Percentiles rank a stretch among this genome's conserved stretches.
phyloP scores from a whole-genome alignment of 2,888 invertebrate genomes.

The Oxystoma pomonae region DNA sequence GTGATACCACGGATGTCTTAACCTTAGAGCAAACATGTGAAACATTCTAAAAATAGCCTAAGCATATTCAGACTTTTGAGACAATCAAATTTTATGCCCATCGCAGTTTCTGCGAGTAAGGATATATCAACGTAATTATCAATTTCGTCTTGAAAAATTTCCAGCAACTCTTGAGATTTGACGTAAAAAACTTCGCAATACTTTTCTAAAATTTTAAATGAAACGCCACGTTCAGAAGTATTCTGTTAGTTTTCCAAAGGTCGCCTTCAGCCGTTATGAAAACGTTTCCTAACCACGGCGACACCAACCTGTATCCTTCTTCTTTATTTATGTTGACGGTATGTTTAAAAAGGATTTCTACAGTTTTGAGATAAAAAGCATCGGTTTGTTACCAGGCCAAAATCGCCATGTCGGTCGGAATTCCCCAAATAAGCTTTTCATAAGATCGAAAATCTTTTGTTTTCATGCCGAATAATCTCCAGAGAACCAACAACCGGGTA shows the following conservation, averaged over 20 bases:
- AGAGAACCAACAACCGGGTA: background rate
- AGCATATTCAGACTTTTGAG: slow-evolving; percentile 48
- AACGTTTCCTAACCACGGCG: background rate
- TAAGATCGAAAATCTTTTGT: background rate
- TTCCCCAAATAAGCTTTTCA: background rate
- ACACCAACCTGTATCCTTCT: background rate
- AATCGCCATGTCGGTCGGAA: background rate
- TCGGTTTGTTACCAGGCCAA: background rate
- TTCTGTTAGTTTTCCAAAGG: slow-evolving; percentile 3
- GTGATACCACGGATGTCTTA: too few species aligned
- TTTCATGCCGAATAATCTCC: background rate
- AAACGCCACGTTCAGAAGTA: slow-evolving; percentile 28
- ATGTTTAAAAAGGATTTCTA: background rate
- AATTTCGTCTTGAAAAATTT: slow-evolving; percentile 28
- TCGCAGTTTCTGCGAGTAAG: slow-evolving; percentile 52
- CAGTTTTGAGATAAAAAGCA: background rate
- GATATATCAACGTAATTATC: slow-evolving; percentile 36
- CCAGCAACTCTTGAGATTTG: slow-evolving; percentile 31
- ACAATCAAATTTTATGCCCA: slow-evolving; percentile 53
- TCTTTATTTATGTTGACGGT: background rate
- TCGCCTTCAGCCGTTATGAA: background rate
- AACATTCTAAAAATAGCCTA: slow-evolving; percentile 46
- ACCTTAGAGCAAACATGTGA: too few species aligned
- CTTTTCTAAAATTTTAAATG: slow-evolving; percentile 38
- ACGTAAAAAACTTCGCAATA: slow-evolving; percentile 35